These are phyloP conservation scores for Torymus texanus DNA, from an alignment of 2,888 invertebrate species.

Conservation along the genomic window DNA sequence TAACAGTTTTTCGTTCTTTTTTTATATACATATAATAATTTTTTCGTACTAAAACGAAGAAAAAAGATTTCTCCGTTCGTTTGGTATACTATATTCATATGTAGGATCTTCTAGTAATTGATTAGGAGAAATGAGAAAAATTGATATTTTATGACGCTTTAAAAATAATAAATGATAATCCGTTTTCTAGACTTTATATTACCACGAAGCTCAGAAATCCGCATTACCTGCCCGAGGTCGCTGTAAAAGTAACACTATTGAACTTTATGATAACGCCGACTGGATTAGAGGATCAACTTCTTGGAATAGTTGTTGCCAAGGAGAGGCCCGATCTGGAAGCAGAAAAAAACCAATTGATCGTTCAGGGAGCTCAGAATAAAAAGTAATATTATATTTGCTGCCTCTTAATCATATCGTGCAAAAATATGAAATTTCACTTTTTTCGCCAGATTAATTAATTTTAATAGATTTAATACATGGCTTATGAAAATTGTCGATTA, in stretches of 20 bases:
- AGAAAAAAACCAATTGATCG: conserved; percentile 91
- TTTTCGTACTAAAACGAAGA: too few species aligned
- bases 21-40: too few species aligned
- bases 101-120: conserved; percentile 5
- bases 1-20: too few species aligned
- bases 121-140: neutral
- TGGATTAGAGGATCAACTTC: conserved; percentile 91
- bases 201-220: conserved; percentile 96
- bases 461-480: too few species aligned
- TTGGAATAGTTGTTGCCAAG: conserved; percentile 93
- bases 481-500: too few species aligned
- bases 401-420: too few species aligned
- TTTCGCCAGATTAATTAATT: too few species aligned
- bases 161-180: neutral
- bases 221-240: conserved; percentile 94
- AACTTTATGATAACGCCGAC: conserved; percentile 95
- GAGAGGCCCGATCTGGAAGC: conserved; percentile 94
- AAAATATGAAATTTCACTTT: too few species aligned
- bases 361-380: conserved; percentile 92
- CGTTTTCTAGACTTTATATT: conserved; percentile 85
- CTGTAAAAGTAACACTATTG: conserved; percentile 92
- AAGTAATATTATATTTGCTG: conserved; percentile 68
- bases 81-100: too few species aligned
- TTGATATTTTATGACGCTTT: neutral
- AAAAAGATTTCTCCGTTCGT: too few species aligned